A percentile compares a stretch with the other conserved stretches of the same genome.
Evolutionary conservation across 2,797 vertebrate genomes (phyloP).

Genomic region (Propithecus perrieri): DNA sequence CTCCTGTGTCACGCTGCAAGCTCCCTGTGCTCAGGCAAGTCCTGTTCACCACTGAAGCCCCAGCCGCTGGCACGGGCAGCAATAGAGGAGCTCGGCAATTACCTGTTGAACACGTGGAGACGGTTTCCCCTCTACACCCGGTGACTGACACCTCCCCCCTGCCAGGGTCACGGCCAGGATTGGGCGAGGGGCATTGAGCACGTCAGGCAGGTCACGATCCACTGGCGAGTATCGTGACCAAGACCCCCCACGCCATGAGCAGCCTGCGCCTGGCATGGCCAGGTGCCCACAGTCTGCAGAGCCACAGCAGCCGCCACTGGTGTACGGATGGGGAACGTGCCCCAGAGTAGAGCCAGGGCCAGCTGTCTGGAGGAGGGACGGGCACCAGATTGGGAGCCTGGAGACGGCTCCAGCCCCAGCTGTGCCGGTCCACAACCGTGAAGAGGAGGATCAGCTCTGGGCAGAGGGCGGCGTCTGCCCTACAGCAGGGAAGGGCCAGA

Average conservation of each 20-base stretch:
- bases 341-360: not conserved
- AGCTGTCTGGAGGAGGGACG: too few relatives aligned
- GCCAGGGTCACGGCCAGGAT: too few relatives aligned
- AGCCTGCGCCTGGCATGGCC: fast-evolving
- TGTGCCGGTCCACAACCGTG: fast-evolving
- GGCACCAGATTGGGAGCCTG: fast-evolving
- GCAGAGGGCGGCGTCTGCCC: fast-evolving
- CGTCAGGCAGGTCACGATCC: fast-evolving
- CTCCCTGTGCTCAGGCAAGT: too few relatives aligned
- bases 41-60: not conserved
- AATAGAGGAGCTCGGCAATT: fast-evolving
- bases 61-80: not conserved
- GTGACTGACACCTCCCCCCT: too few relatives aligned
- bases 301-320: fast-evolving
- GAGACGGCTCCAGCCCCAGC: not conserved
- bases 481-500: not conserved
- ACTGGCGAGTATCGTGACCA: fast-evolving
- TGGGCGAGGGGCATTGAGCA: fast-evolving
- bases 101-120: not conserved
- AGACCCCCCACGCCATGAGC: fast-evolving
- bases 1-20: not conserved
- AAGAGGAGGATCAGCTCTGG: too few relatives aligned
- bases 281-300: not conserved
- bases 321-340: fast-evolving
- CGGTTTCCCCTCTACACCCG: fast-evolving